phyloP scores from a whole-genome alignment of 35 echinoderm and acorn worm species.

The Holothuria glaberrima region DNA sequence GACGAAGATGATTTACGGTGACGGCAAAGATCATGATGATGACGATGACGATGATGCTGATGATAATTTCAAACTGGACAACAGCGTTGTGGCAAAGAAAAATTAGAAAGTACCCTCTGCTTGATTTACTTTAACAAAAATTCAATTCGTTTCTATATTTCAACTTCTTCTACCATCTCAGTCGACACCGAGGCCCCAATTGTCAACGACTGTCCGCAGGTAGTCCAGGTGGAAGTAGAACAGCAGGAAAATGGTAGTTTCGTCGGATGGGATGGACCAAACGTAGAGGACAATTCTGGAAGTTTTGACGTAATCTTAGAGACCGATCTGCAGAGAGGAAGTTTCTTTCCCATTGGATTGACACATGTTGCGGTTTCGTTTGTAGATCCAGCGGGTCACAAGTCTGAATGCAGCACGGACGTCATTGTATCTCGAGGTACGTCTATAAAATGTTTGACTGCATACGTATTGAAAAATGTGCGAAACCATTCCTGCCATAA shows the following conservation, averaged over 20 bases:
- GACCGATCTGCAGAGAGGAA: not conserved
- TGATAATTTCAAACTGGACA: too few species aligned
- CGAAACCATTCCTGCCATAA: too few species aligned
- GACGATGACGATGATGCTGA: too few species aligned
- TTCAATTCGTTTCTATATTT: not conserved
- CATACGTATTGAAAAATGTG: too few species aligned
- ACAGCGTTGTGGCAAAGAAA: too few species aligned
- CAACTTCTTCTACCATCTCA: not conserved
- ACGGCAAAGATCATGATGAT: too few species aligned
- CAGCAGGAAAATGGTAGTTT: slow-evolving; percentile 30
- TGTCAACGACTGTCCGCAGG: slow-evolving; percentile 25
- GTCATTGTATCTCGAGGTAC: slow-evolving; percentile 32
- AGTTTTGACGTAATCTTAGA: not conserved
- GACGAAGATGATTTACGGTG: too few species aligned
- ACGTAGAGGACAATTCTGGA: slow-evolving; percentile 46
- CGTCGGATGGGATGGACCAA: slow-evolving; percentile 36
- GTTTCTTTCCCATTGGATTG: slow-evolving; percentile 44
- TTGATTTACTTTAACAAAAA: not conserved
- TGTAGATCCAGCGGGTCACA: not conserved
- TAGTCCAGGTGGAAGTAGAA: not conserved
- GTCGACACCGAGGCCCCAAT: slow-evolving; percentile 34
- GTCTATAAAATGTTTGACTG: not conserved
- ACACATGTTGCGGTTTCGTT: not conserved
- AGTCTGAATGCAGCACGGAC: not conserved
- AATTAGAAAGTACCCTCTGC: too few species aligned